These are phyloP conservation scores for Tapirus indicus DNA, from an alignment of 2,797 vertebrate species.

Conservation along the genomic window DNA sequence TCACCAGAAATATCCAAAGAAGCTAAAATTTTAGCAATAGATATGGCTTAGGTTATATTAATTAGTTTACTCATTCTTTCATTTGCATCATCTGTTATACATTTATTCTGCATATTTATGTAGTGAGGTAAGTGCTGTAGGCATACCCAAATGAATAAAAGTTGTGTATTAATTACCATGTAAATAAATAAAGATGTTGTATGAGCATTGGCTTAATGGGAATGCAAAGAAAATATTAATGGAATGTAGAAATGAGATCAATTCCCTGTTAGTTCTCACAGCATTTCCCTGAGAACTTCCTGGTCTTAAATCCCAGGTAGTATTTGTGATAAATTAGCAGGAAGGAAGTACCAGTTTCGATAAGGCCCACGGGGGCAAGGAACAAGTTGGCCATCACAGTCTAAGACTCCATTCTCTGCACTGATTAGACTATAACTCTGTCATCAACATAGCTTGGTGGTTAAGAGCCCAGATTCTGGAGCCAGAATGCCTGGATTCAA, in stretches of 20 bases:
- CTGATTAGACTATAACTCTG: not conserved
- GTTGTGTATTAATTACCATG: not conserved
- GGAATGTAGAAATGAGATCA: not conserved
- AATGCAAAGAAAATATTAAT: constrained; percentile 19
- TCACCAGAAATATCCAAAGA: not conserved
- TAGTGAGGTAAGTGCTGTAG: not conserved
- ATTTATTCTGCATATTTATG: not conserved
- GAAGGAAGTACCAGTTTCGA: not conserved
- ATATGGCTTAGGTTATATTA: not conserved
- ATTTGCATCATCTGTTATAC: not conserved
- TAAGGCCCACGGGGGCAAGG: not conserved
- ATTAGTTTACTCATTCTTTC: not conserved
- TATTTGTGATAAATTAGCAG: not conserved
- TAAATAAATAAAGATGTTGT: constrained; percentile 20
- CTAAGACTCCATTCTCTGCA: not conserved
- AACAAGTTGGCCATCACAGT: not conserved
- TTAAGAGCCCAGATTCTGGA: not conserved
- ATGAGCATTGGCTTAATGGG: not conserved
- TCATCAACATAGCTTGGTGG: not conserved
- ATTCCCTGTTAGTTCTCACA: not conserved
- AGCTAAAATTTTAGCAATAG: not conserved
- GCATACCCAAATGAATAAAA: not conserved
- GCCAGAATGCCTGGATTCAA: not conserved
- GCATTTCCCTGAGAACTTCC: constrained; percentile 12
- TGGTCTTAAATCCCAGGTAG: not conserved